Percentiles rank a stretch among this genome's conserved stretches.
Conservation (phyloP, 2,888 invertebrate genomes). For the Conops quadrifasciatus region DNA sequence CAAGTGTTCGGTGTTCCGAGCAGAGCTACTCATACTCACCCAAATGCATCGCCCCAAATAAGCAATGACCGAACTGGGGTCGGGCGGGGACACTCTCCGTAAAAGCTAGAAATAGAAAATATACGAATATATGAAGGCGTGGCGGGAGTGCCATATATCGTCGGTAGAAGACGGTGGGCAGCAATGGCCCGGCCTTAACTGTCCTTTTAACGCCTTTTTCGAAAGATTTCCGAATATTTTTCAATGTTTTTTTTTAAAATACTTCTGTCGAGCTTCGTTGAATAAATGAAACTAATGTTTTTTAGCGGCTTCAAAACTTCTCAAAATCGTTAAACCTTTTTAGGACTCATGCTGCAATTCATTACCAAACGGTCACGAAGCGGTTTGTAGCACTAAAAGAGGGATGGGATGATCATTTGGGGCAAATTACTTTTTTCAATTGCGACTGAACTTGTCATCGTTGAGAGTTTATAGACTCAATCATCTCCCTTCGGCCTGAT, state of each 20-base stretch:
- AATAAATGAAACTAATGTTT: neutral
- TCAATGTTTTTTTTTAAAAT: neutral
- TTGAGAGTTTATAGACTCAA: no score
- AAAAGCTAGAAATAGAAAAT: neutral
- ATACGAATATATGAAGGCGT: conserved; percentile 48
- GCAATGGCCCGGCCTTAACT: conserved; percentile 19
- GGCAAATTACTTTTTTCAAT: no score
- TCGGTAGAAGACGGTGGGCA: conserved; percentile 37
- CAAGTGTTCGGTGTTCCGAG: conserved; percentile 16
- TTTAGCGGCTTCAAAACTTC: no score
- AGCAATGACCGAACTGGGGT: no score
- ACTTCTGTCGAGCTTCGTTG: no score
- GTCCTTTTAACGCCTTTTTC: conserved; percentile 37
- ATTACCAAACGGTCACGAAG: no score
- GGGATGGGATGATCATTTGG: no score
- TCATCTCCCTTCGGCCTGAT: conserved; percentile 3
- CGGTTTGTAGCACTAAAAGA: no score
- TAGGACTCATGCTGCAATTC: neutral
- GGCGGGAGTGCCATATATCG: conserved; percentile 47
- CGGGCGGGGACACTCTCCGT: no score
- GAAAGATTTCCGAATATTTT: neutral
- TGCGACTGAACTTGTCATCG: no score
- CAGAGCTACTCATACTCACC: neutral
- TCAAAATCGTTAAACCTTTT: neutral
- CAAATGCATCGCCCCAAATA: neutral